These are phyloP conservation scores for Dicranocentrus wangi DNA, from an alignment of 2,888 invertebrate genomes.

Conservation along the genomic window DNA sequence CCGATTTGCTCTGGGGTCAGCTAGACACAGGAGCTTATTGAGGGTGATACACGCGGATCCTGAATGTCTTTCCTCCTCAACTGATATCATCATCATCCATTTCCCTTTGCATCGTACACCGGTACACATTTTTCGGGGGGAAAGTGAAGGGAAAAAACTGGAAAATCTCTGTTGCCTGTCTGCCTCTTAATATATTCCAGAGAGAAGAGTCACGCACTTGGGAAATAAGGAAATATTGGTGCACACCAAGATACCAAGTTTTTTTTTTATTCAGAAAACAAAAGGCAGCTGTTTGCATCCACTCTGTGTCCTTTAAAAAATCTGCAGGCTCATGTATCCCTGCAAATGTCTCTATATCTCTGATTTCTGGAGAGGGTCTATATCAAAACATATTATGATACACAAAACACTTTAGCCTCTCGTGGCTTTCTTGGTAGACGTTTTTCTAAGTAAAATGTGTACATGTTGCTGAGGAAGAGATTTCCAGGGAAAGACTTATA, in stretches of 20 bases:
- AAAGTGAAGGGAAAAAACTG: background rate
- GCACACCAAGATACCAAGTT: slow-evolving; percentile 14
- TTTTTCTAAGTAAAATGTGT: background rate
- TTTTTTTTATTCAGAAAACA: background rate
- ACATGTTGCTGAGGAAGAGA: no score
- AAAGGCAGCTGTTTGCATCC: background rate
- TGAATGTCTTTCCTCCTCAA: slow-evolving; percentile 37
- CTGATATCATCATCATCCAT: slow-evolving; percentile 37
- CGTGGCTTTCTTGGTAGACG: slow-evolving; percentile 10
- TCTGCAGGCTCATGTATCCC: no score
- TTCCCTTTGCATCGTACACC: slow-evolving; percentile 10
- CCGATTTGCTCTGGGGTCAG: slow-evolving; percentile 61
- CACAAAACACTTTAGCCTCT: background rate
- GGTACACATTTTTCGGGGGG: background rate
- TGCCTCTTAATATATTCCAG: slow-evolving; percentile 57
- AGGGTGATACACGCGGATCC: slow-evolving; percentile 44
- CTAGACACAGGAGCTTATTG: slow-evolving; percentile 48
- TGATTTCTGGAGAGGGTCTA: background rate
- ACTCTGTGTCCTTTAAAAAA: no score
- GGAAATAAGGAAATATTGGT: slow-evolving; percentile 68
- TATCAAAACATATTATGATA: background rate
- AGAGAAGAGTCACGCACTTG: slow-evolving; percentile 63
- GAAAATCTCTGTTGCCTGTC: slow-evolving; percentile 21
- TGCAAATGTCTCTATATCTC: background rate
- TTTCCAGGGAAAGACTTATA: background rate